These are phyloP conservation scores for Aphidius ervi DNA, from an alignment of 1,140 invertebrate genomes.

Conservation along the genomic window DNA sequence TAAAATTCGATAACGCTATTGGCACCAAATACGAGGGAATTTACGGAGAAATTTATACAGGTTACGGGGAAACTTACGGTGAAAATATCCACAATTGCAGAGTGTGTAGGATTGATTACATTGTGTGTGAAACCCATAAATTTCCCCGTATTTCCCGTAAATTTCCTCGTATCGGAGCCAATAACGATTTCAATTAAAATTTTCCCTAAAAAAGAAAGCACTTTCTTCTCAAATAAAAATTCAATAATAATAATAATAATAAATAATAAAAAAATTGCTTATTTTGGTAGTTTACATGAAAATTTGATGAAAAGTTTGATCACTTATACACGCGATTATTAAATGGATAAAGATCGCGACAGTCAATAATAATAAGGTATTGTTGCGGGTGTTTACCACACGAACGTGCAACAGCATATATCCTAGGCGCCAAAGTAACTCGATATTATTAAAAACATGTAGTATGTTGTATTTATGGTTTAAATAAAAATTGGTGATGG, in stretches of 20 bases:
- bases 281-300: neutral
- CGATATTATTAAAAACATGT: neutral
- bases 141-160: no score
- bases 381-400: slow-evolving; percentile 15
- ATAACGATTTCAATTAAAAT: no score
- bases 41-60: no score
- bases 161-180: no score
- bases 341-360: slow-evolving; percentile 23
- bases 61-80: no score
- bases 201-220: neutral
- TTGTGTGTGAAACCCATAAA: no score
- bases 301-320: slow-evolving; percentile 8
- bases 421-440: no score
- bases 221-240: neutral
- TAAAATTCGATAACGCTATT: no score
- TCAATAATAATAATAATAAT: neutral
- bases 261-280: neutral
- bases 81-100: no score
- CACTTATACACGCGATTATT: slow-evolving; percentile 17
- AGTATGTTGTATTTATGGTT: neutral
- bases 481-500: slow-evolving; percentile 18
- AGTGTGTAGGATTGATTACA: no score
- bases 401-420: neutral
- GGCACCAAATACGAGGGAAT: no score
- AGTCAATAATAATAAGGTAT: slow-evolving; percentile 18